Evolutionary conservation across 2,888 invertebrate genomes (phyloP), one percentile per base, ranked within the genome.

Genomic region (Scaptomyza polygonia): DNA sequence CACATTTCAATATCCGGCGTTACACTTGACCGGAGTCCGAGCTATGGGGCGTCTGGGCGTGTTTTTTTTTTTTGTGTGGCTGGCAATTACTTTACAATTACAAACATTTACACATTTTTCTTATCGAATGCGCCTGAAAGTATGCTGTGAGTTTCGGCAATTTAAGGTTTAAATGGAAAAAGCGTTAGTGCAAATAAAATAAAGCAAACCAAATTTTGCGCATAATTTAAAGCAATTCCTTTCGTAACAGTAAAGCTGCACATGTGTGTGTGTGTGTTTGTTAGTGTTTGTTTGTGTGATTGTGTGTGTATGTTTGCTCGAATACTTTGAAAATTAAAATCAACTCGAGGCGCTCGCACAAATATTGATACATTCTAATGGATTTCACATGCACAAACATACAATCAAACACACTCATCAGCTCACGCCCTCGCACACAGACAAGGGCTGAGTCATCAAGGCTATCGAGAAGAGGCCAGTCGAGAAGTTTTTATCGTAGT

Each of bases 361-460:
- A 87, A 87, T 87, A 87, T 87, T 87, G 88, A 88, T 86, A 84
- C 87, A 84, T 88, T 77, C 87, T 86, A 88, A 87, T 86, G 88
- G 86, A 74, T 83, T 79, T 72, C 77, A 69, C 55, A 58, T 49
- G 63, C 57, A 56, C 52, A 58, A 49, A 57, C 58, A 52, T 4
- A 25, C 25, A 25, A 25, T 25, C 25, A 5, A 25, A 25, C 61
- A 42, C 30, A 40, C 49, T 29, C 51, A 43, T 14, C 27, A 48
- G 18, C 6, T 11, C 36, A 53, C 42, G 32, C 25, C 12, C 40
- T 55, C 52, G 25, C 32, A 48, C 14, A 25, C 34, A 40, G 18
- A 30, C 1, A 30, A 32, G 48, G 34, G 2, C 21, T 21, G 25
- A 56, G 56, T 4, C 5, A 61, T 63, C 62, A 58, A 62, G 75